Conservation (phyloP, 2,888 invertebrate species). For the Synergus gifuensis region DNA sequence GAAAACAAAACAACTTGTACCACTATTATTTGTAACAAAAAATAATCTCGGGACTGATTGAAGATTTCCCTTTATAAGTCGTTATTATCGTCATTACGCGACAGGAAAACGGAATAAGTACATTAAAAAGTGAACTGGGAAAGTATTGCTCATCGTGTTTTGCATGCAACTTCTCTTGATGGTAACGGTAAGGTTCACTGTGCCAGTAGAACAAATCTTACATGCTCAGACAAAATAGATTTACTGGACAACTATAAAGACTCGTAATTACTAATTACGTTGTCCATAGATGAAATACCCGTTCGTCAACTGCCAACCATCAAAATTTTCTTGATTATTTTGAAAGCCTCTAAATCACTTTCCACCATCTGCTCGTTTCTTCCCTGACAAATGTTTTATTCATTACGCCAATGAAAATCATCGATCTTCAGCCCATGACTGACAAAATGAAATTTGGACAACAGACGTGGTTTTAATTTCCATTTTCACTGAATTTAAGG, state of each 20-base stretch:
- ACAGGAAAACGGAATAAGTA: slow-evolving; percentile 11
- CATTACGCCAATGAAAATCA: background rate
- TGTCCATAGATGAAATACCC: too few relatives aligned
- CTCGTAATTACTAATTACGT: background rate
- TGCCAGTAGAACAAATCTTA: slow-evolving; percentile 41
- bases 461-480: background rate
- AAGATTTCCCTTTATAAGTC: slow-evolving; percentile 12
- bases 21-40: background rate
- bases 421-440: background rate
- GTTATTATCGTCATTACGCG: slow-evolving; percentile 33
- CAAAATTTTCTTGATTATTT: background rate
- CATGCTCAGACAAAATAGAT: slow-evolving; percentile 6
- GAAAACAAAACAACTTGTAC: background rate
- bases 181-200: slow-evolving; percentile 12
- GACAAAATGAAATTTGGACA: background rate
- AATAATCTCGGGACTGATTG: slow-evolving; percentile 22
- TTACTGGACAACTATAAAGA: background rate
- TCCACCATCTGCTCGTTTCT: background rate
- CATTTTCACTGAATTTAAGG: background rate
- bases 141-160: slow-evolving; percentile 12
- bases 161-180: background rate
- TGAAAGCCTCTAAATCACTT: background rate
- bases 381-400: background rate
- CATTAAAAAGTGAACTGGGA: slow-evolving; percentile 6
- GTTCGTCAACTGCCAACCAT: background rate